Evolutionary conservation across 2,797 vertebrate genomes (phyloP).

Genomic region (Vespertilio murinus): DNA sequence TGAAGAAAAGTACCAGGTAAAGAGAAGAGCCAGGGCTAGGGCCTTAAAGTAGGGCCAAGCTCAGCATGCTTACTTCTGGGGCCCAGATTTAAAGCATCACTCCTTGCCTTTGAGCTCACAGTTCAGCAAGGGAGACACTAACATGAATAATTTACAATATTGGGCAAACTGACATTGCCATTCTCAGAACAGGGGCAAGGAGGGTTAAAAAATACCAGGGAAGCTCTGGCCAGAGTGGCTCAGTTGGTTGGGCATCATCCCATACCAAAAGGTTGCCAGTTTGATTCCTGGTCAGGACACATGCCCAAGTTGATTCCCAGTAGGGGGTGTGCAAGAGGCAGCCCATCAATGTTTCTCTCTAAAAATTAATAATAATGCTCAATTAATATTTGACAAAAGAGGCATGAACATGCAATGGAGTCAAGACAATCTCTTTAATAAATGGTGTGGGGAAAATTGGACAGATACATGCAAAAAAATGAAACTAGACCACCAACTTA

Average conservation of each 20-base stretch:
- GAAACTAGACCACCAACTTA: too few relatives aligned
- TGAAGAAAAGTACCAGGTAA: not conserved
- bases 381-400: too few relatives aligned
- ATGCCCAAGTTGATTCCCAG: not conserved
- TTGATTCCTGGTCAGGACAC: not conserved
- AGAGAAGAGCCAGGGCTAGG: not conserved
- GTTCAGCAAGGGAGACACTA: constrained; percentile 4
- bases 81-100: not conserved
- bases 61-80: not conserved
- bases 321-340: not conserved
- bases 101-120: not conserved
- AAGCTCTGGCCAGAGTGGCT: not conserved
- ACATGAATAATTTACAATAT: not conserved
- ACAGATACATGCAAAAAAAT: too few relatives aligned
- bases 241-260: not conserved
- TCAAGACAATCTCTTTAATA: too few relatives aligned
- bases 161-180: not conserved
- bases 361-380: too few relatives aligned
- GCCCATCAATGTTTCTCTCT: not conserved
- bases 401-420: too few relatives aligned
- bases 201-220: not conserved
- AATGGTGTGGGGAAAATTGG: too few relatives aligned
- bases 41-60: not conserved
- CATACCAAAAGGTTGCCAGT: not conserved
- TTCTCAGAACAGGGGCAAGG: not conserved